phyloP scores from a whole-genome alignment of 2,888 invertebrate genomes.

The Gisinianus flammeolus region DNA sequence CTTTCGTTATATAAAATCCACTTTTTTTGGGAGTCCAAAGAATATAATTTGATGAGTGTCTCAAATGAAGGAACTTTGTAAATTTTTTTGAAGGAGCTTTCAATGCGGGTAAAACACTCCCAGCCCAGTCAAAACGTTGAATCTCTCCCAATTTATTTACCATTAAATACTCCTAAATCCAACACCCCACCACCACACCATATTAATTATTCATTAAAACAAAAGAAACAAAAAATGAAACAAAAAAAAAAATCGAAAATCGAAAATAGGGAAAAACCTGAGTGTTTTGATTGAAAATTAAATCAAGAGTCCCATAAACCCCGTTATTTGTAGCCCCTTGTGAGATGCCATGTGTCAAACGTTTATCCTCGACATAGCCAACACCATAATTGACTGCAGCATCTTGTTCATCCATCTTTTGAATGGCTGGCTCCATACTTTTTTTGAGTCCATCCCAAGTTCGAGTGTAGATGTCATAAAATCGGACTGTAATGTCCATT shows the following conservation, averaged over 20 bases:
- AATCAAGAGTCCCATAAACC: slow-evolving; percentile 54
- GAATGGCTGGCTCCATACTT: slow-evolving; percentile 46
- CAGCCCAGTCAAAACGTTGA: slow-evolving; percentile 52
- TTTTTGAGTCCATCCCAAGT: slow-evolving; percentile 52
- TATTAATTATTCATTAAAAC: too few relatives aligned
- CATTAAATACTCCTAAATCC: slow-evolving; percentile 53
- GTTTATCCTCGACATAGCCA: slow-evolving; percentile 53
- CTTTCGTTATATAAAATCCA: slow-evolving; percentile 49
- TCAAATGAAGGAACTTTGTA: slow-evolving; percentile 50
- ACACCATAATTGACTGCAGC: slow-evolving; percentile 51
- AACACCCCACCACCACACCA: too few relatives aligned
- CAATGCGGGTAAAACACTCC: slow-evolving; percentile 43
- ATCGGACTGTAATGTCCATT: slow-evolving; percentile 35
- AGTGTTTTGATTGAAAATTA: slow-evolving; percentile 52
- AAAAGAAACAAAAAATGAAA: too few relatives aligned
- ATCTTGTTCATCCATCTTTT: slow-evolving; percentile 45
- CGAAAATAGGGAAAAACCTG: too few relatives aligned
- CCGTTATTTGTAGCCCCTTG: slow-evolving; percentile 51
- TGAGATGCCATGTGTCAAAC: slow-evolving; percentile 55
- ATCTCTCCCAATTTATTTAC: slow-evolving; percentile 53
- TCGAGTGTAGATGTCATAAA: slow-evolving; percentile 40
- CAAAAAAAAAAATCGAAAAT: too few relatives aligned
- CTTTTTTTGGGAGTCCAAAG: slow-evolving; percentile 54
- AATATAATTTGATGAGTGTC: slow-evolving; percentile 48
- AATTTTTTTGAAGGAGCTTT: slow-evolving; percentile 49